Evolutionary conservation across 2,888 invertebrate genomes (phyloP), one percentile per base, ranked within the genome.

Genomic region (Drosophila paramelanica): DNA sequence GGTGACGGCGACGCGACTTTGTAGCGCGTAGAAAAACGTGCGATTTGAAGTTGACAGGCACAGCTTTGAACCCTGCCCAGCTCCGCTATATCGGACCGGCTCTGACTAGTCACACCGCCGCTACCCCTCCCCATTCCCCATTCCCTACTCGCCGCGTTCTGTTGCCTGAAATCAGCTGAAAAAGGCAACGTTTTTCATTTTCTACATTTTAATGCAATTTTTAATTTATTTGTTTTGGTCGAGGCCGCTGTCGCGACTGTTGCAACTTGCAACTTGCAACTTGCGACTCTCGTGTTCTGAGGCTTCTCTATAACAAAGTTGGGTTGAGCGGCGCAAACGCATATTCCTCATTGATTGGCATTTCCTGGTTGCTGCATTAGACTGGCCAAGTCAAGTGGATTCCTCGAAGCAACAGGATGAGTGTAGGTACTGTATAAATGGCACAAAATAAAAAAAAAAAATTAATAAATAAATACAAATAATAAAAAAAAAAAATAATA

Each of bases 21-120:
- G 86, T 76, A 81, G 88, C 88, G 87, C 88, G 83, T 88, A 83
- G 86, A 59, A 81, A 88, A 89, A 88, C 83, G 87, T 87, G 88
- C 89, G 81, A 89, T 79, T 89, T 87, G 61, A 84, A 89, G 89
- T 88, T 87, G 88, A 89, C 89, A 89, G 83, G 76, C 80, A 71
- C 65, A 68, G 82, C 82, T 85, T 86, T 79, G 79, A 85, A 81
- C 86, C 79, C 79, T 69, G 76, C 73, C 81, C 72, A 61, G 72
- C 51, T 57, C 72, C 59, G 67, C 62, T 61, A 52, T 59, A 33
- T 14, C 46, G 43, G 39, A 62, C 58, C 55, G 45, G 45, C 50
- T 51, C 14, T 23, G 42, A 33, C 58, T 49, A 52, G 43, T 47
- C 27, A 13, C 36, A 27, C 52, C 11, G 7, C 13, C 4, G 36